A percentile compares a stretch with the other conserved stretches of the same genome.
Evolutionary conservation across 2,797 vertebrate species (phyloP).

Genomic region (Danio tinwini): DNA sequence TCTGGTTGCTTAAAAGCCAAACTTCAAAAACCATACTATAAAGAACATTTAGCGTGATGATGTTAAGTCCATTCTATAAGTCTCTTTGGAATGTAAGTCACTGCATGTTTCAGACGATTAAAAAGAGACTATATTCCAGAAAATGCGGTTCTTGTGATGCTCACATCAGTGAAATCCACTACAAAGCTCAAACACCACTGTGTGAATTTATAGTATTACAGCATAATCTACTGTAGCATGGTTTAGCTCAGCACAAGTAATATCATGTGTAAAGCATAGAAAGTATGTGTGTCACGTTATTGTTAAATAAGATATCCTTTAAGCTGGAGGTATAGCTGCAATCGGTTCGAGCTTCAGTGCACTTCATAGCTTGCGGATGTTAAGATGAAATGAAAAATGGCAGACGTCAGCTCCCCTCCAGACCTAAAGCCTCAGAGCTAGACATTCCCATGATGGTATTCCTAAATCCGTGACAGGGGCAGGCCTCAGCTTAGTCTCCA

Average conservation of each 20-base stretch:
- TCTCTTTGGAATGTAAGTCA: not conserved
- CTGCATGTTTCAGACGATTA: not conserved
- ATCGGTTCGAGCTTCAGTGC: conserved; percentile 14
- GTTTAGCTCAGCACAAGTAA: conserved; percentile 10
- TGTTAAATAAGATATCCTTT: not conserved
- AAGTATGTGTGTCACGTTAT: conserved; percentile 10
- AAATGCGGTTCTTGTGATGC: not conserved
- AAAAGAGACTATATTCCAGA: not conserved
- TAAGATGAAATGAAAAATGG: conserved; percentile 23
- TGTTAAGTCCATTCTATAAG: not conserved
- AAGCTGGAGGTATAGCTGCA: conserved; percentile 9
- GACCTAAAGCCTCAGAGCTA: conserved; percentile 47
- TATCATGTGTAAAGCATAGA: conserved; percentile 27
- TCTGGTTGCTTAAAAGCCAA: no score
- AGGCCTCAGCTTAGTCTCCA: conserved; percentile 54
- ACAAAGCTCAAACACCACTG: not conserved
- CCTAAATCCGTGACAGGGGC: conserved; percentile 47
- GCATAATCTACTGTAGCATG: conserved; percentile 9
- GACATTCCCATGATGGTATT: conserved; percentile 55
- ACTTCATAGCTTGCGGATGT: not conserved
- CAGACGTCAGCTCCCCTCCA: conserved; percentile 22
- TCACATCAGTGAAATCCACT: not conserved
- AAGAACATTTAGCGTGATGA: not conserved
- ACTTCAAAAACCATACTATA: no score
- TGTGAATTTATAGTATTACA: not conserved